Percentiles rank a stretch among this genome's conserved stretches.
These are phyloP conservation scores for Poecilia latipinna DNA, from an alignment of 2,113 vertebrate species.

Conservation along the genomic window DNA sequence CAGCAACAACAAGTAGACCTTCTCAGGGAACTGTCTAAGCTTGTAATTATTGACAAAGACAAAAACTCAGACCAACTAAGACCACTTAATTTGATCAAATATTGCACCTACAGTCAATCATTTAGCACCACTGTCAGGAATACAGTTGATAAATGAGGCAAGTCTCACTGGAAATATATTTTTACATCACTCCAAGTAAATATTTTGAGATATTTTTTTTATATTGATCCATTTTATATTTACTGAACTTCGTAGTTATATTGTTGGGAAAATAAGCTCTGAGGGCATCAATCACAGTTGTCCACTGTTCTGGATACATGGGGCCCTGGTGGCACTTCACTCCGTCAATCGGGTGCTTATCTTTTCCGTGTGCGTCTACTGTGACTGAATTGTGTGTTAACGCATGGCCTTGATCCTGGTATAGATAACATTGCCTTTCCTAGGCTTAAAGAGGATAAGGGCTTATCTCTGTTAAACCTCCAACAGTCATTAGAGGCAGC, in stretches of 20 bases:
- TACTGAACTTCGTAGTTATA: neutral
- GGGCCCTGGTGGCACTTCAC: neutral
- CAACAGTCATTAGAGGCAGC: constrained; percentile 63
- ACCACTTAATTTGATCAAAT: too few relatives aligned
- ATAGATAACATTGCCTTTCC: constrained; percentile 51
- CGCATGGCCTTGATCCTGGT: constrained; percentile 38
- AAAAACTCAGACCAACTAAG: neutral
- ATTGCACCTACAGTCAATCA: neutral
- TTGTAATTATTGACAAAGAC: neutral
- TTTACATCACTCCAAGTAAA: neutral
- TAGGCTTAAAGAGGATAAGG: constrained; percentile 59
- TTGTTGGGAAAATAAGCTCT: neutral
- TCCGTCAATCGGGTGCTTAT: constrained; percentile 15
- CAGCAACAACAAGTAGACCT: neutral
- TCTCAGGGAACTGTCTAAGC: neutral
- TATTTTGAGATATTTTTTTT: neutral
- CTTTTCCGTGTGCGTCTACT: constrained; percentile 12
- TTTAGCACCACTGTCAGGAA: neutral
- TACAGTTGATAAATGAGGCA: neutral
- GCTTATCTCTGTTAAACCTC: constrained; percentile 63
- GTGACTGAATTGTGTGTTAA: constrained; percentile 35
- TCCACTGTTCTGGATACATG: neutral
- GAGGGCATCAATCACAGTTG: constrained; percentile 3
- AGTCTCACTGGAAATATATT: neutral
- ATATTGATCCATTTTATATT: neutral